Conservation (phyloP, 2,113 vertebrate species). For the Daphoenositta chrysoptera region DNA sequence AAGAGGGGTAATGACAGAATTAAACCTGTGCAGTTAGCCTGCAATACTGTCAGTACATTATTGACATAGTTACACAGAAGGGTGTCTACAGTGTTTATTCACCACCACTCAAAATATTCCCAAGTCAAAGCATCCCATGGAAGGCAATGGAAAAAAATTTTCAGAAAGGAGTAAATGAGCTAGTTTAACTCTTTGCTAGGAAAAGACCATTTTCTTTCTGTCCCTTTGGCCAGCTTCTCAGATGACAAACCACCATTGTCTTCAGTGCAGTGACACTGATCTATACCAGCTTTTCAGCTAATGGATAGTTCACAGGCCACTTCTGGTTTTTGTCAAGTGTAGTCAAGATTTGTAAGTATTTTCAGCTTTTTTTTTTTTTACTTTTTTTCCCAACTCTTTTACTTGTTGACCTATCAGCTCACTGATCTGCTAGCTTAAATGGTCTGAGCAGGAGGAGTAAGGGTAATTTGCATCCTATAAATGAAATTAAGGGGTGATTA, state of each 20-base stretch:
- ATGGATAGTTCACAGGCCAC: conserved; percentile 13
- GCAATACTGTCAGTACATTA: background rate
- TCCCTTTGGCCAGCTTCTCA: conserved; percentile 5
- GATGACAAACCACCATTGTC: conserved; percentile 51
- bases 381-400: background rate
- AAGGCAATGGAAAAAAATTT: background rate
- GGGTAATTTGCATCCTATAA: background rate
- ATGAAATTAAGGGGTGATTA: background rate
- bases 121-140: background rate
- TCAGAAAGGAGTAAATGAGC: background rate
- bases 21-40: background rate
- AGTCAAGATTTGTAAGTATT: conserved; percentile 42
- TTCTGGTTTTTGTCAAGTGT: conserved; percentile 48
- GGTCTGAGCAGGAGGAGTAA: background rate
- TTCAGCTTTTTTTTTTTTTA: background rate
- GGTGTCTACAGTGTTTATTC: background rate
- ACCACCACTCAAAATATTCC: background rate
- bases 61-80: background rate
- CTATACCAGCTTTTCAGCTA: conserved; percentile 55
- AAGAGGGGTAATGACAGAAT: background rate
- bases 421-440: background rate
- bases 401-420: background rate
- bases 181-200: background rate
- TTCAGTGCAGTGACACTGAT: conserved; percentile 44
- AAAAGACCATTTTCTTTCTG: conserved; percentile 34